These are phyloP conservation scores for Rhinophrynus dorsalis DNA, from an alignment of 2,797 vertebrate genomes.

Conservation along the genomic window DNA sequence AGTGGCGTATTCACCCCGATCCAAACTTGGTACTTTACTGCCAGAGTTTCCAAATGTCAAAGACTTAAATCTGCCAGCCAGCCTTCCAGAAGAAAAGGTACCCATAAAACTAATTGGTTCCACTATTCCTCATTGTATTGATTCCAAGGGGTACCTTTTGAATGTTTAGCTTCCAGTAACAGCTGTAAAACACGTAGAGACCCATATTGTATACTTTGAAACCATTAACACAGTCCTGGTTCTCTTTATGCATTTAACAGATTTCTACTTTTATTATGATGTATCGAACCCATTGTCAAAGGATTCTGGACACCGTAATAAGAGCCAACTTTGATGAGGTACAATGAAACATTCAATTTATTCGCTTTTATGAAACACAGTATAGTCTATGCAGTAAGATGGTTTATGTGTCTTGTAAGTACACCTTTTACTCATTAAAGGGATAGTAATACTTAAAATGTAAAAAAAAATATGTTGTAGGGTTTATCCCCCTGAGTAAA, in stretches of 20 bases:
- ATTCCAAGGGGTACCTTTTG: conserved; percentile 8
- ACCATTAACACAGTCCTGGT: not conserved
- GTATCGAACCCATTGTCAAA: conserved; percentile 99
- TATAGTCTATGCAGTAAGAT: too few relatives aligned
- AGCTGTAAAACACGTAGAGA: not conserved
- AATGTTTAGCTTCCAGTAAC: not conserved
- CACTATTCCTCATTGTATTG: conserved; percentile 61
- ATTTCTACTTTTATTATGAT: conserved; percentile 99
- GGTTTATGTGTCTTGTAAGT: too few relatives aligned
- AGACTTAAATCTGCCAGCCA: conserved; percentile 97
- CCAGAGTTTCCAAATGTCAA: conserved; percentile 99
- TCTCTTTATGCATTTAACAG: conserved; percentile 65
- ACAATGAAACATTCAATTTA: conserved; percentile 25
- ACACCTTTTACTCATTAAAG: too few relatives aligned
- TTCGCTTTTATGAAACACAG: not conserved
- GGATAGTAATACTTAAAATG: too few relatives aligned
- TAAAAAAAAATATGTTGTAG: too few relatives aligned
- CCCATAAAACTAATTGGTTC: conserved; percentile 73
- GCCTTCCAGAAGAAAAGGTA: conserved; percentile 98
- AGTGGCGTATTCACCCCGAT: conserved; percentile 98
- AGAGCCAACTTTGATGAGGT: conserved; percentile 99
- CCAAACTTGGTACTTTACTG: conserved; percentile 97
- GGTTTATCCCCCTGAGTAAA: too few relatives aligned
- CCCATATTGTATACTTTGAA: not conserved
- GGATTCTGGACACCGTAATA: conserved; percentile 98